Evolutionary conservation across 2,113 vertebrate genomes (phyloP).

Genomic region (Murina feae): DNA sequence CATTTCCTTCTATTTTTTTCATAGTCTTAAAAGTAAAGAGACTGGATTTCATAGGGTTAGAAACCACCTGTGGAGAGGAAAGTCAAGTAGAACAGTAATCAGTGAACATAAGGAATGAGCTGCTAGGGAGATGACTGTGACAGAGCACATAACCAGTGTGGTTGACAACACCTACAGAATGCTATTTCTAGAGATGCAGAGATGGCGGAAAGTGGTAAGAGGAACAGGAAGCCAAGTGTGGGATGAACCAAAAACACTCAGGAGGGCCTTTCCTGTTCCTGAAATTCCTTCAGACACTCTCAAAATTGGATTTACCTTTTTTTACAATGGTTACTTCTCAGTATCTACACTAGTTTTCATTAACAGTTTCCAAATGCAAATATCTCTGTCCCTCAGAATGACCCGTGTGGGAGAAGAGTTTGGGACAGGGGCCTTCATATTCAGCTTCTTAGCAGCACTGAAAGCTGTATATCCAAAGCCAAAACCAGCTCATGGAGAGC

Average conservation of each 20-base stretch:
- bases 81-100: constrained; percentile 40
- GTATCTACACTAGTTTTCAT: constrained; percentile 14
- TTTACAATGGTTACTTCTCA: constrained; percentile 18
- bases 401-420: constrained; percentile 1
- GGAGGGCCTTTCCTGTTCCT: constrained; percentile 55
- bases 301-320: constrained; percentile 46
- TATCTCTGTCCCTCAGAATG: constrained; percentile 10
- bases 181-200: constrained; percentile 64
- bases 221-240: constrained; percentile 70
- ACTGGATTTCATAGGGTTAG: constrained; percentile 28
- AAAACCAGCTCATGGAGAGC: neutral
- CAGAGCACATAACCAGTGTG: constrained; percentile 45
- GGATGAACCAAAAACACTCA: constrained; percentile 43
- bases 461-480: neutral
- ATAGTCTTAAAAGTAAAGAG: neutral
- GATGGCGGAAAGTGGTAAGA: constrained; percentile 50
- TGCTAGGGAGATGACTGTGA: constrained; percentile 58
- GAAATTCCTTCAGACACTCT: neutral
- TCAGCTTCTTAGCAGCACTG: neutral
- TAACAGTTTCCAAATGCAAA: constrained; percentile 49
- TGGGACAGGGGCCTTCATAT: neutral
- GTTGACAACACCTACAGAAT: constrained; percentile 66
- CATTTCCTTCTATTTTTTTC: neutral
- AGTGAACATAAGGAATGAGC: constrained; percentile 68
- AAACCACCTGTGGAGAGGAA: constrained; percentile 33